Evolutionary conservation across 2,113 vertebrate genomes (phyloP).

Genomic region (Cavia porcellus): DNA sequence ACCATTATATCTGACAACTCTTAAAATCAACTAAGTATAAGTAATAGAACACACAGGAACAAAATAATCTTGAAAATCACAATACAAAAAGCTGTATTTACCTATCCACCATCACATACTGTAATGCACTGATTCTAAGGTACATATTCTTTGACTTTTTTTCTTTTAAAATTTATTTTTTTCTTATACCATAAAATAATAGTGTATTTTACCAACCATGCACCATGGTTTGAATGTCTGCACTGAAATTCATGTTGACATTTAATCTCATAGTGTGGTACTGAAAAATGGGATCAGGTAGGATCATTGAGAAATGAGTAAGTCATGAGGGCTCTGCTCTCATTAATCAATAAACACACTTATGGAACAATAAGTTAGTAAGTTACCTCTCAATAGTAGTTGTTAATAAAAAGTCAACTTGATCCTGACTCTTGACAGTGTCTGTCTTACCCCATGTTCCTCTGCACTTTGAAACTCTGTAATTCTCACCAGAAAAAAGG

Average conservation of each 20-base stretch:
- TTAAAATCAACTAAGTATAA: conserved; percentile 51
- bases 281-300: neutral
- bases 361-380: neutral
- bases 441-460: neutral
- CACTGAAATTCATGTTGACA: neutral
- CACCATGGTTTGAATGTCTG: neutral
- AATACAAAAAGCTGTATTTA: conserved; percentile 34
- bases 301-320: neutral
- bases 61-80: neutral
- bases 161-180: neutral
- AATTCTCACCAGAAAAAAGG: neutral
- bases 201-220: neutral
- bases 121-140: neutral
- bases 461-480: neutral
- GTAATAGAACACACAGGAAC: neutral
- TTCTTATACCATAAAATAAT: neutral
- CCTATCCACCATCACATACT: neutral
- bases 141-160: neutral
- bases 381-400: no score
- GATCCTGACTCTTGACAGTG: neutral
- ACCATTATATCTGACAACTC: neutral
- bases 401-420: neutral
- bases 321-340: neutral
- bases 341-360: neutral
- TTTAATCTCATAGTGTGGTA: neutral